Conservation (phyloP, 2,113 vertebrate genomes). For the Sebastes fasciatus region DNA sequence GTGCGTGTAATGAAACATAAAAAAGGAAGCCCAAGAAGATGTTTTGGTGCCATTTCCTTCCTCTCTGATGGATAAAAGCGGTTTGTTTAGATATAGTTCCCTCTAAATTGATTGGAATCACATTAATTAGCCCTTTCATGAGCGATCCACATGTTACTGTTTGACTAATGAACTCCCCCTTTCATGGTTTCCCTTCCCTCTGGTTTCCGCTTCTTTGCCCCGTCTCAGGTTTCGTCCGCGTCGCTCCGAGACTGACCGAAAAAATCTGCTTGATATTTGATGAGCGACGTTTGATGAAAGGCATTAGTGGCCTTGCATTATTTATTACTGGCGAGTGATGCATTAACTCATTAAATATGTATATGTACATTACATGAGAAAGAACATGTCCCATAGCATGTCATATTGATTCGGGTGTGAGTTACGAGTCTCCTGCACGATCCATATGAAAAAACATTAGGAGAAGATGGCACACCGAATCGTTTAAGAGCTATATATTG, state of each 20-base stretch:
- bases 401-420: conserved; percentile 81
- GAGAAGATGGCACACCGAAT: conserved; percentile 61
- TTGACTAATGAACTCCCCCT: conserved; percentile 68
- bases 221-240: conserved; percentile 64
- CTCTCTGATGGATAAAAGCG: conserved; percentile 56
- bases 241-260: conserved; percentile 57
- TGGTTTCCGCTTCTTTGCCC: conserved; percentile 36
- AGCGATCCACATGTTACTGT: conserved; percentile 68
- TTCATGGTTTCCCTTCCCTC: conserved; percentile 51
- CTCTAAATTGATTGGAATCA: conserved; percentile 64
- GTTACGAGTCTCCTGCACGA: conserved; percentile 66
- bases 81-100: conserved; percentile 67
- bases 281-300: conserved; percentile 79
- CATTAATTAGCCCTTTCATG: conserved; percentile 75
- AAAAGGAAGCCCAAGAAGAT: conserved; percentile 60
- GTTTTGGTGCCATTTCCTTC: conserved; percentile 63
- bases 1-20: conserved; percentile 57
- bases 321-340: conserved; percentile 77
- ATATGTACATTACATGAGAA: conserved; percentile 81
- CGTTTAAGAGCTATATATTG: conserved; percentile 69
- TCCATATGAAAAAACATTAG: conserved; percentile 71
- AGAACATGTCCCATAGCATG: conserved; percentile 79
- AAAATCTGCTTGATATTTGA: conserved; percentile 83
- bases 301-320: conserved; percentile 80
- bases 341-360: conserved; percentile 83